A percentile compares a stretch with the other conserved stretches of the same genome.
phyloP scores from a whole-genome alignment of 37 sponge, comb jelly and placozoan genomes.

The Spongilla lacustris region DNA sequence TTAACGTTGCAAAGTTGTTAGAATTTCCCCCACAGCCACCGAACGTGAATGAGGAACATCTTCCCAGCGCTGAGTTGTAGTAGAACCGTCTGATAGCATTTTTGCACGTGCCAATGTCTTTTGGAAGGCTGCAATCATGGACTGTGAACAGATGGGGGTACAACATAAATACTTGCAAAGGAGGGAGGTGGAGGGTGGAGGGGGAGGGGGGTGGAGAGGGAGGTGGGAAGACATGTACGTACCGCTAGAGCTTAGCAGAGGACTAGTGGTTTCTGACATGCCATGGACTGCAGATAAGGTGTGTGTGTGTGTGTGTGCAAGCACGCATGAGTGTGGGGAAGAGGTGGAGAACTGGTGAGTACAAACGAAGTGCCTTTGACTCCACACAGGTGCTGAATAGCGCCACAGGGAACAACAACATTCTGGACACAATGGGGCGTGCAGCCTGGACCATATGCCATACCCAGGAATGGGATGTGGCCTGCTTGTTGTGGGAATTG shows the following conservation, averaged over 20 bases:
- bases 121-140: background rate
- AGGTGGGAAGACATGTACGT: background rate
- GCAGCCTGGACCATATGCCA: no score
- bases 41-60: background rate
- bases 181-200: no score
- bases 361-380: no score
- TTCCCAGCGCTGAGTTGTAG: background rate
- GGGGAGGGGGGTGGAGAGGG: no score
- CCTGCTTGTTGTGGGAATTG: no score
- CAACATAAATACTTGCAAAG: no score
- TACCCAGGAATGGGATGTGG: no score
- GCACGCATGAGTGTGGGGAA: conserved; percentile 23
- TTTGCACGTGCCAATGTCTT: background rate
- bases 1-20: background rate
- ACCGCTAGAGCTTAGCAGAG: background rate
- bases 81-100: background rate
- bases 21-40: background rate
- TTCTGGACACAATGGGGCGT: no score
- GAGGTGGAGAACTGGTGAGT: no score
- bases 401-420: no score
- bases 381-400: no score
- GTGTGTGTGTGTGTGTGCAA: conserved; percentile 48
- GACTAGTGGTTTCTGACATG: background rate
- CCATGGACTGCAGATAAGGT: background rate
- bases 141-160: background rate